Percentiles rank a stretch among this genome's conserved stretches.
These are phyloP conservation scores for Incurvaria masculella DNA, from an alignment of 2,888 invertebrate species.

Conservation along the genomic window DNA sequence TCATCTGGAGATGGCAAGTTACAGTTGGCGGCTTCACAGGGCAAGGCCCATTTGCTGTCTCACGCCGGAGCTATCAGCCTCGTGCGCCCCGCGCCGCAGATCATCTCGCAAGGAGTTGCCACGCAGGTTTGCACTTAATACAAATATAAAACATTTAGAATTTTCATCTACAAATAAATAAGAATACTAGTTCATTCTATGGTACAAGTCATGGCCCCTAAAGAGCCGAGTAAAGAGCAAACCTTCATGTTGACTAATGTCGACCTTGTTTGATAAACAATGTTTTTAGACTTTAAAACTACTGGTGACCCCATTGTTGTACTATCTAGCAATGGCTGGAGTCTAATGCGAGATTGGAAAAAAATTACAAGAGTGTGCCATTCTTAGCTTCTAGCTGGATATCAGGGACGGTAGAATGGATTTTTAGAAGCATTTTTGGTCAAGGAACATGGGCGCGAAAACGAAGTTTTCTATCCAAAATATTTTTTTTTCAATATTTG, in stretches of 20 bases:
- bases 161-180: not conserved
- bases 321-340: too few species aligned
- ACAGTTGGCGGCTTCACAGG: conserved; percentile 40
- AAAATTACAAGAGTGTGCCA: too few species aligned
- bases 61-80: conserved; percentile 39
- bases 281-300: too few species aligned
- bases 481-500: too few species aligned
- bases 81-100: conserved; percentile 48
- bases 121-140: conserved; percentile 31
- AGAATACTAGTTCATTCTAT: not conserved
- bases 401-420: too few species aligned
- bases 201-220: not conserved
- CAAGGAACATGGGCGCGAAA: too few species aligned
- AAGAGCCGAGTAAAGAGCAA: not conserved
- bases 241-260: not conserved
- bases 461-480: too few species aligned
- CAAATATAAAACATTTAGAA: not conserved
- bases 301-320: too few species aligned
- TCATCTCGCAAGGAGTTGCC: conserved; percentile 41
- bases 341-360: too few species aligned
- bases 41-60: conserved; percentile 41
- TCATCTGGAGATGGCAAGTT: conserved; percentile 49
- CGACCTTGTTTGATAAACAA: too few species aligned
- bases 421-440: too few species aligned
- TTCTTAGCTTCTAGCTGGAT: too few species aligned